Evolutionary conservation across 2,797 vertebrate species (phyloP), one percentile per base, ranked within the genome.

Genomic region (Coilia nasus): DNA sequence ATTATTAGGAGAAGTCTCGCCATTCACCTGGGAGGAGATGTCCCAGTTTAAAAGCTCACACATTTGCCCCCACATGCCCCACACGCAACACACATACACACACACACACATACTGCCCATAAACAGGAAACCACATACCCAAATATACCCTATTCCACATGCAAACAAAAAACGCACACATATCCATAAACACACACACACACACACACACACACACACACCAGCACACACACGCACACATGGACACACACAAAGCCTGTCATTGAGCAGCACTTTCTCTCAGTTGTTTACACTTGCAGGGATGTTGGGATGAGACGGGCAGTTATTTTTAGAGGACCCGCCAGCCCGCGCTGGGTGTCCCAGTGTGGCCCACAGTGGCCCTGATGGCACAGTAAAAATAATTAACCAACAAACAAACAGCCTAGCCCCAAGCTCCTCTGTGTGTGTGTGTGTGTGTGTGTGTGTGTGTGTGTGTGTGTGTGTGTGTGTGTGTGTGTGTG

Each of bases 171-270:
- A 89, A 90, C 87, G 6, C 47, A 0, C 47, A 57, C 56, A 57
- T 10, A 47, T 47, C 4, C 46, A 47, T 10, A 54, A 9, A 9
- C 9, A 14, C 50, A 54, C 50, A 3, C 50, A 54, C 2, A 7
- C 50, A 54, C 7, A 14, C 50, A 54, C 14, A 14, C 7, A 54
- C 50, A 14, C 50, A 10, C 50, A 54, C 35, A 41, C n/a, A n/a
- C n/a, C n/a, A n/a, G n/a, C n/a, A n/a, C 35, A 41, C 35, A 41
- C 35, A 41, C 35, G 5, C 35, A 41, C 35, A 41, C 35, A 41
- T 5, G 5, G 85, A 87, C 89, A 59, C 3, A 87, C 87, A 91
- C 92, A 88, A 92, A 91, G 91, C 90, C 89, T 83, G 88, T 86
- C 84, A 90, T 86, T 91, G 90, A 92, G 64, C 12, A 31, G 11